phyloP scores from a whole-genome alignment of 2,888 invertebrate species.

The Caenorhabditis uteleia region DNA sequence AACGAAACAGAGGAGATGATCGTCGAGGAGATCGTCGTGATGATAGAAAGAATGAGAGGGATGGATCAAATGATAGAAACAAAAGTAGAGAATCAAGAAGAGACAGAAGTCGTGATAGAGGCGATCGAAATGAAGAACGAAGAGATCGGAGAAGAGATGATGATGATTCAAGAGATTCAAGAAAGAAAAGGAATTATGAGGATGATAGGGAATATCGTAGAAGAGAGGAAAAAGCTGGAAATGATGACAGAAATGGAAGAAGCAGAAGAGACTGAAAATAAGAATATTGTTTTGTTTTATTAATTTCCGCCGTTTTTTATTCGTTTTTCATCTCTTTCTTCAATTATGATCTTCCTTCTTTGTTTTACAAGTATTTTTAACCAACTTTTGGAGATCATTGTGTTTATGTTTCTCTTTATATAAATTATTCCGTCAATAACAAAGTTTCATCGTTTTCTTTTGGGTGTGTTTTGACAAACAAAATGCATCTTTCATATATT shows the following conservation, averaged over 20 bases:
- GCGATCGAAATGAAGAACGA: conserved; percentile 9
- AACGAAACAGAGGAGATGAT: conserved; percentile 17
- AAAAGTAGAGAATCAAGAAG: conserved; percentile 9
- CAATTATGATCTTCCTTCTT: too few relatives aligned
- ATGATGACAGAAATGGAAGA: conserved; percentile 17
- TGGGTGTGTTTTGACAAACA: conserved; percentile 1
- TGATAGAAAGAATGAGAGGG: conserved; percentile 1
- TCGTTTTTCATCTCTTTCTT: too few relatives aligned
- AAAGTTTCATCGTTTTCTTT: too few relatives aligned
- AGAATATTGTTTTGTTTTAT: too few relatives aligned
- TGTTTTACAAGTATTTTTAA: too few relatives aligned
- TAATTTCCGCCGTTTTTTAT: too few relatives aligned
- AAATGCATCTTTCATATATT: conserved; percentile 28
- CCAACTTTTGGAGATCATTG: too few relatives aligned
- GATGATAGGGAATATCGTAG: conserved; percentile 8
- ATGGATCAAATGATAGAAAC: not conserved
- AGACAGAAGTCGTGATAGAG: conserved; percentile 19
- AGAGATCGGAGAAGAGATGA: not conserved
- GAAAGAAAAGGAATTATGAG: not conserved
- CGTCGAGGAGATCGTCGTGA: conserved; percentile 6
- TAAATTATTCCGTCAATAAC: too few relatives aligned
- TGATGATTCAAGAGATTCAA: not conserved
- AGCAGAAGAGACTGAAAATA: not conserved
- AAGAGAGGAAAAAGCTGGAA: conserved; percentile 3
- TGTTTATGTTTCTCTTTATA: too few relatives aligned